Evolutionary conservation across 2,888 invertebrate genomes (phyloP), one percentile per base, ranked within the genome.

Genomic region (Carcina quercana): DNA sequence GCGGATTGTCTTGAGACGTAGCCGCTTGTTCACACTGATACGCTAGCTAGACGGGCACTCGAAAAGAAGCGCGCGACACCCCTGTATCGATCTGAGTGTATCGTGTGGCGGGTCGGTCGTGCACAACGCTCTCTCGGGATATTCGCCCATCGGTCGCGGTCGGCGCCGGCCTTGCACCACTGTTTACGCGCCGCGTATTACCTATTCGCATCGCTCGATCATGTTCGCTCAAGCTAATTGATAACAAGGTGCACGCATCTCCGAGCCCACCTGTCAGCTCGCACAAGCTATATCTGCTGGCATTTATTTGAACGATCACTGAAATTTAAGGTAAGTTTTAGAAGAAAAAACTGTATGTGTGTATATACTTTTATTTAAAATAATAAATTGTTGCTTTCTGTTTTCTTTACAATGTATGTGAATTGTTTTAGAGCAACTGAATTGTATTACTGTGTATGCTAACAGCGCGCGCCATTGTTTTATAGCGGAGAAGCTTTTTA

Each of bases 161-260:
- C 70, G 71, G 82, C 78, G 76, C 80, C 78, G 78, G 75, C 73
- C 74, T 70, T 76, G 70, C 67, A 69, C 66, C 63, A 63, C 70
- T 70, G 74, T 79, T 76, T 74, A 72, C 75, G 69, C 68, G 73
- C 58, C 58, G 61, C 60, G 62, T 70, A 61, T 50, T 62, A 64
- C 58, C 59, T 59, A 70, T 72, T 62, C 46, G 61, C 59, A 65
- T n/a, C 67, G 65, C 75, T 79, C 64, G 72, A 76, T 65, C 72
- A 71, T 76, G 76, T 59, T 66, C 66, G 59, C 58, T 59, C 61
- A 51, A 53, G 63, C 62, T 68, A 65, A 76, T 71, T 82, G 71
- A 67, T 70, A 70, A 66, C 63, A 64, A 57, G 64, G 55, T 57
- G 58, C 58, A 62, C 64, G 60, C 59, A 61, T 54, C 57, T 53